Evolutionary conservation across 2,797 vertebrate species (phyloP), one percentile per base, ranked within the genome.

Genomic region (Orientallactaga sibirica): DNA sequence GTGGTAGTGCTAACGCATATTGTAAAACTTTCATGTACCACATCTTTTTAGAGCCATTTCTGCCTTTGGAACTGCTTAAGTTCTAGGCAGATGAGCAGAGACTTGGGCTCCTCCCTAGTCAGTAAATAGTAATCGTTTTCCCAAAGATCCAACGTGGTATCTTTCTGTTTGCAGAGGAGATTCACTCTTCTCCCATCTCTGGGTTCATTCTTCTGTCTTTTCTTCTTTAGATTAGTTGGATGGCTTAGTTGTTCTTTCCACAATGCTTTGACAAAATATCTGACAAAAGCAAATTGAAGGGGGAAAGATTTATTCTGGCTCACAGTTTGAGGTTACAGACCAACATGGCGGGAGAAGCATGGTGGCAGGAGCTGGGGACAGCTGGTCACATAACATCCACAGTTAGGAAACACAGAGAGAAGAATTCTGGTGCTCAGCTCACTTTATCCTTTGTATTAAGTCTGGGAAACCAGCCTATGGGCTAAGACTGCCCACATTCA

Each of bases 51-150:
- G 29, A 16, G 7, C 3, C 19, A 75, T 75, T 11, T 70, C n/a
- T 41, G 58, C 2, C 0, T 71, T 14, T 27, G 19, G 37, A 61
- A 7, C 4, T 14, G 18, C 48, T 4, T 33, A 4, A 18, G 58
- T 66, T 81, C 3, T n/a, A 16, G 11, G 14, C 9, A 86, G 16
- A 67, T 89, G 24, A 82, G 3, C 16, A 89, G 27, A 74, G 18
- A 33, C 4, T 15, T 1, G 1, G 14, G 2, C 1, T 3, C 25
- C 37, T 52, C 2, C 43, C 71, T 16, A 37, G 18, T 6, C 37
- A 33, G 7, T 41, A 48, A 1, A 29, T 0, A 7, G 8, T 18
- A 6, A 19, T 82, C 33, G 2, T 58, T 73, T 92, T 67, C 52
- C 27, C 41, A 85, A 77, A 71, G 55, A 67, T 67, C 7, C 12